Conservation (phyloP, 2,113 vertebrate genomes). For the Cephalophus harveyi region DNA sequence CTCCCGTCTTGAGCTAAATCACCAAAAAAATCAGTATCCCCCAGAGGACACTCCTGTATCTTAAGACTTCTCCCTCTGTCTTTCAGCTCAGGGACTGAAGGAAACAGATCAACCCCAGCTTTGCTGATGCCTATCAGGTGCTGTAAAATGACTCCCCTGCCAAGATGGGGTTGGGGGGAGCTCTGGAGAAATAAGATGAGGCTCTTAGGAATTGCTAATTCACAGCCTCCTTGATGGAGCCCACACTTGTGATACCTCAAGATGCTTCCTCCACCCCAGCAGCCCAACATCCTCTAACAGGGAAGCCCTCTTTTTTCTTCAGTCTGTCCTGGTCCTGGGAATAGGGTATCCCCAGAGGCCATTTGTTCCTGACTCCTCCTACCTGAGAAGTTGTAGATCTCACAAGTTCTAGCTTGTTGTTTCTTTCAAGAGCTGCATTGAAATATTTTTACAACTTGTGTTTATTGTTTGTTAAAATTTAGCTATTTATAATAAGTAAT, state of each 20-base stretch:
- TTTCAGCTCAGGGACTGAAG: neutral
- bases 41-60: neutral
- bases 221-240: neutral
- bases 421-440: neutral
- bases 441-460: neutral
- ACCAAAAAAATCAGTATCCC: neutral
- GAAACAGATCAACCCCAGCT: neutral
- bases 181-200: neutral
- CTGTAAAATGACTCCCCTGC: neutral
- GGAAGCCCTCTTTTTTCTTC: neutral
- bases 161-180: too few relatives aligned
- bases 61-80: neutral
- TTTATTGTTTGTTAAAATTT: conserved; percentile 16
- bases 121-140: neutral
- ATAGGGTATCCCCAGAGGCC: neutral
- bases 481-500: conserved; percentile 5
- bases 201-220: neutral
- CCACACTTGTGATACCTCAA: neutral
- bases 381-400: neutral
- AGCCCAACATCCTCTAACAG: neutral
- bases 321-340: neutral
- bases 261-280: neutral
- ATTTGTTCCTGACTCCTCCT: neutral
- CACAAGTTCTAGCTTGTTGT: neutral
- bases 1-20: neutral